A percentile compares a stretch with the other conserved stretches of the same genome.
Conservation (phyloP, 2,113 vertebrate genomes). For the Bucco capensis region DNA sequence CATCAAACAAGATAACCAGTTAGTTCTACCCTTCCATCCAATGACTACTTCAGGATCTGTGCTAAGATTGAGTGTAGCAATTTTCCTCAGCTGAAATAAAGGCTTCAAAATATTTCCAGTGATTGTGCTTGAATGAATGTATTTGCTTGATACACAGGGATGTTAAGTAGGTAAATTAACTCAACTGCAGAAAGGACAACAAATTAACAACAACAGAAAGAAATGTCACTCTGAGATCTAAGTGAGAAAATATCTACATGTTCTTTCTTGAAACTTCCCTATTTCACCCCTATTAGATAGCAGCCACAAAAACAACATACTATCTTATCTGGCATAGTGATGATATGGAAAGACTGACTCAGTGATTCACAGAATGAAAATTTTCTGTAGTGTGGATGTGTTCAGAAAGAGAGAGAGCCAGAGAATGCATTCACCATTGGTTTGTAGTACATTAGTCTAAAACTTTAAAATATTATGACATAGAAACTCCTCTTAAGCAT, state of each 20-base stretch:
- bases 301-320: too few species aligned
- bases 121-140: not conserved
- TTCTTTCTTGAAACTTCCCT: not conserved
- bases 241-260: not conserved
- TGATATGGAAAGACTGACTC: not conserved
- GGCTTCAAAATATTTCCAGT: not conserved
- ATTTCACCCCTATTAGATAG: not conserved
- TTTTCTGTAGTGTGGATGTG: not conserved
- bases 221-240: not conserved
- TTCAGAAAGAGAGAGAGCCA: not conserved
- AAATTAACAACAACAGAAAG: not conserved
- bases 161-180: not conserved
- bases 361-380: not conserved
- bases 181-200: too few species aligned
- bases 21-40: not conserved
- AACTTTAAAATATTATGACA: not conserved
- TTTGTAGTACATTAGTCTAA: not conserved
- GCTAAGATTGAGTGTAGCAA: not conserved
- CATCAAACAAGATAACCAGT: not conserved
- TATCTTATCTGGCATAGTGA: not conserved
- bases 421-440: not conserved
- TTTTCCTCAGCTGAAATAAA: not conserved
- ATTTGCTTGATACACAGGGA: not conserved
- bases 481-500: not conserved
- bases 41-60: not conserved